Evolutionary conservation across 2,888 invertebrate genomes (phyloP).

Genomic region (Sialis lutaria): DNA sequence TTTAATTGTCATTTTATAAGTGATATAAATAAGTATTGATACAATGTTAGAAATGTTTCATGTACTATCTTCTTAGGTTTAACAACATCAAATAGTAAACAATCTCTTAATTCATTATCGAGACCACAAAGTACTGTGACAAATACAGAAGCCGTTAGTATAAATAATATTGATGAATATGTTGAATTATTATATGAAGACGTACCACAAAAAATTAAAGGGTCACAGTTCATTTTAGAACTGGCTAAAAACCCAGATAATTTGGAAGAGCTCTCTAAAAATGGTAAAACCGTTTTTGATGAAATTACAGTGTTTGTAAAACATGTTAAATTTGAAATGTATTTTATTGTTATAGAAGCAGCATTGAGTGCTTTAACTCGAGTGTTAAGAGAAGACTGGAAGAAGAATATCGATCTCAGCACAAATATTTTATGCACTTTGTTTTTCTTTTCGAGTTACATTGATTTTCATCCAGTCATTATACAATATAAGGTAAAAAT

Average conservation of each 20-base stretch:
- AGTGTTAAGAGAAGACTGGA: conserved; percentile 95
- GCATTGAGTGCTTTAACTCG: conserved; percentile 88
- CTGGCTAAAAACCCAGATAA: conserved; percentile 88
- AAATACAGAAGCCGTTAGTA: conserved; percentile 46
- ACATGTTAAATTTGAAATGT: not conserved
- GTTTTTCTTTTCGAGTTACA: conserved; percentile 92
- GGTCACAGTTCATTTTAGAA: conserved; percentile 79
- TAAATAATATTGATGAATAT: conserved; percentile 82
- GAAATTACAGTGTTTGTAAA: conserved; percentile 1
- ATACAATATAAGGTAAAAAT: conserved; percentile 73
- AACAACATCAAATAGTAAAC: conserved; percentile 14
- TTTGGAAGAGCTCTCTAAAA: conserved; percentile 78
- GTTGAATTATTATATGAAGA: conserved; percentile 94
- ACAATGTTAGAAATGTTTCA: conserved; percentile 4
- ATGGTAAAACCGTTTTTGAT: conserved; percentile 42
- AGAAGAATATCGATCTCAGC: conserved; percentile 85
- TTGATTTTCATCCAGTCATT: conserved; percentile 86
- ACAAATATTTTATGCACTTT: conserved; percentile 94
- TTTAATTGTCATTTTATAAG: not conserved
- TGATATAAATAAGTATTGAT: not conserved
- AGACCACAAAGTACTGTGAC: conserved; percentile 20
- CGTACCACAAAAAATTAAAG: conserved; percentile 78
- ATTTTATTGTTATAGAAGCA: conserved; percentile 46
- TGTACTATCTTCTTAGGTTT: conserved; percentile 7
- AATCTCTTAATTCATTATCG: not conserved